These are phyloP conservation scores for Heliornis fulica DNA, from an alignment of 2,113 vertebrate species.

Conservation along the genomic window DNA sequence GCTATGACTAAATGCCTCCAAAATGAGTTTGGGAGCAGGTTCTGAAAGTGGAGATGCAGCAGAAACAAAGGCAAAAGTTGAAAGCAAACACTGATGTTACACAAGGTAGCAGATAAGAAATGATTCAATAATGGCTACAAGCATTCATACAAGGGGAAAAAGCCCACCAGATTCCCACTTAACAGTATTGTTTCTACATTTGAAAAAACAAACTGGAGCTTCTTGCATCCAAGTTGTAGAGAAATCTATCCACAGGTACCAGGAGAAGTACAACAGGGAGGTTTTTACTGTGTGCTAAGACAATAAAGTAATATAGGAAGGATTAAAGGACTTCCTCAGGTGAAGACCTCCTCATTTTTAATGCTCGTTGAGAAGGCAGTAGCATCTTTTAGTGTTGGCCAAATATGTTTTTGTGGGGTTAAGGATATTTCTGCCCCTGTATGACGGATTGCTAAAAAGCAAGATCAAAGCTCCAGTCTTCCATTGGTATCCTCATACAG, in stretches of 20 bases:
- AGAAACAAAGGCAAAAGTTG: neutral
- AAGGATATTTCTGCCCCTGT: neutral
- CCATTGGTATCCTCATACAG: neutral
- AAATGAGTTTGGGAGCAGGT: conserved; percentile 9
- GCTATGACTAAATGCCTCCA: neutral
- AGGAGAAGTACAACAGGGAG: neutral
- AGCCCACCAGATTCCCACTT: neutral
- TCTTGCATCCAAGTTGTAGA: neutral
- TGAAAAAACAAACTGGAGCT: conserved; percentile 5
- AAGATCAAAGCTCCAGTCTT: neutral
- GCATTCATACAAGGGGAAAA: neutral
- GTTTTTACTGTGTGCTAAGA: neutral
- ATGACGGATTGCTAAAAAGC: neutral
- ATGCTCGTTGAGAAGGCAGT: neutral
- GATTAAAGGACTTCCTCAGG: conserved; percentile 24
- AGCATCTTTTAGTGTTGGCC: neutral
- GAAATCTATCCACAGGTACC: fast-evolving
- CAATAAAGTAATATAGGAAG: neutral
- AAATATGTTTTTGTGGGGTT: neutral
- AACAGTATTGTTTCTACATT: conserved; percentile 2
- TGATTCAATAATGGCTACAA: conserved; percentile 21
- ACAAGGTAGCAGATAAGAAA: conserved; percentile 24
- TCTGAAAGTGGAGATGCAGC: conserved; percentile 14
- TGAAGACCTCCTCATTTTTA: conserved; percentile 36
- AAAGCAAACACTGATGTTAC: neutral